Conservation (phyloP, 2,888 invertebrate species). For the Phyllotreta striolata region DNA sequence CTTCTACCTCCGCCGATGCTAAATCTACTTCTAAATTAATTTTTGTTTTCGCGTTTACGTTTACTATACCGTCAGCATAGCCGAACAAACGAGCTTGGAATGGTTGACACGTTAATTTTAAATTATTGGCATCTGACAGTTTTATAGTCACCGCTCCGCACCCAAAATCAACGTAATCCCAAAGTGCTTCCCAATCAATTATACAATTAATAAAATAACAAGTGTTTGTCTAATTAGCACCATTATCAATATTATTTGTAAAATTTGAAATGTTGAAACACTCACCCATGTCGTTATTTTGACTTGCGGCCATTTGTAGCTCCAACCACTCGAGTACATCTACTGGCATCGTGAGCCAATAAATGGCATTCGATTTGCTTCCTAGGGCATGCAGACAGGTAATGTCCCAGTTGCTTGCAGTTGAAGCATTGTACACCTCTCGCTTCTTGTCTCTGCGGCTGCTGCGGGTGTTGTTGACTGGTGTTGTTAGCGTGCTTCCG, state of each 20-base stretch:
- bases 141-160: conserved; percentile 33
- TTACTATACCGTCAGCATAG: background rate
- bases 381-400: conserved; percentile 29
- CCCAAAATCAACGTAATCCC: conserved; percentile 30
- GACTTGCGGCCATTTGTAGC: background rate
- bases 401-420: conserved; percentile 32
- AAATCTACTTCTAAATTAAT: conserved; percentile 6
- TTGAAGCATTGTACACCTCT: conserved; percentile 34
- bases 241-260: background rate
- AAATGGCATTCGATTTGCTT: conserved; percentile 28
- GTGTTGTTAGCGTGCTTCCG: background rate
- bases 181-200: conserved; percentile 12
- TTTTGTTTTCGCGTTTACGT: background rate
- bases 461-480: too few relatives aligned
- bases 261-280: conserved; percentile 16
- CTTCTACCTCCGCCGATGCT: background rate
- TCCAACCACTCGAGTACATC: conserved; percentile 16
- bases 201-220: conserved; percentile 29
- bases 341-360: conserved; percentile 33
- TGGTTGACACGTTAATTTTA: conserved; percentile 6
- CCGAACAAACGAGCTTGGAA: background rate
- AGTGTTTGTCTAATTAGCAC: conserved; percentile 16
- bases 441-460: background rate
- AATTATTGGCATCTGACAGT: conserved; percentile 12
- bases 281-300: conserved; percentile 18